Percentiles rank a stretch among this genome's conserved stretches.
Conservation (phyloP, 2,888 invertebrate species). For the Incurvaria masculella region DNA sequence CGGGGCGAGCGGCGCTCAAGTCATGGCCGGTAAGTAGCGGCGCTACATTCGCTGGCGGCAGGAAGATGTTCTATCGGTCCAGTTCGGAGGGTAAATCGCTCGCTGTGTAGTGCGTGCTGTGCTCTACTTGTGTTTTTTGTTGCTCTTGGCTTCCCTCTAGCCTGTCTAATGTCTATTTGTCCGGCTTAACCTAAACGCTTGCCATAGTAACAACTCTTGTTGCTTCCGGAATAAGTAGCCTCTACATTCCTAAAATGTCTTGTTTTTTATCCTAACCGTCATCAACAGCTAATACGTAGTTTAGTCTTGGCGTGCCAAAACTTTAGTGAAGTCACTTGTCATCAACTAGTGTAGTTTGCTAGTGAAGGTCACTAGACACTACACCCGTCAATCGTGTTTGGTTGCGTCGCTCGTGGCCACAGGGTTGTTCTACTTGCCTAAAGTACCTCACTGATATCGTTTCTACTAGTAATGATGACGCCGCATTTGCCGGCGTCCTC, state of each 20-base stretch:
- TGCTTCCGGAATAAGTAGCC: constrained; percentile 29
- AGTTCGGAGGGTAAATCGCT: constrained; percentile 59
- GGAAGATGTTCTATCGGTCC: constrained; percentile 60
- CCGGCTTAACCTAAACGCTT: constrained; percentile 27
- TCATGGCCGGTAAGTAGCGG: constrained; percentile 79
- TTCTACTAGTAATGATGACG: background rate
- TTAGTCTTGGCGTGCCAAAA: too few relatives aligned
- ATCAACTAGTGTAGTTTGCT: background rate
- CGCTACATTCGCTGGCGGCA: constrained; percentile 56
- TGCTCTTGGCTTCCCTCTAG: constrained; percentile 32
- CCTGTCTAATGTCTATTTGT: constrained; percentile 36
- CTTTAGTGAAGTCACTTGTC: background rate
- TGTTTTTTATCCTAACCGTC: too few relatives aligned
- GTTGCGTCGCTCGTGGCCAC: background rate
- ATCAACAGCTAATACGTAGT: too few relatives aligned
- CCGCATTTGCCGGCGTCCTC: too few relatives aligned
- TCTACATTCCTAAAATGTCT: constrained; percentile 17
- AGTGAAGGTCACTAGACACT: background rate
- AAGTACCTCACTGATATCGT: background rate
- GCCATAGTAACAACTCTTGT: background rate
- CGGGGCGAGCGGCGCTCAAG: constrained; percentile 49
- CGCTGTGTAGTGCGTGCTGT: constrained; percentile 52
- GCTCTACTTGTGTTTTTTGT: constrained; percentile 46
- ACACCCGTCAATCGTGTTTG: background rate
- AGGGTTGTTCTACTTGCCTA: background rate